A percentile compares a stretch with the other conserved stretches of the same genome.
Evolutionary conservation across 2,113 vertebrate genomes (phyloP).

Genomic region (Tinamus guttatus): DNA sequence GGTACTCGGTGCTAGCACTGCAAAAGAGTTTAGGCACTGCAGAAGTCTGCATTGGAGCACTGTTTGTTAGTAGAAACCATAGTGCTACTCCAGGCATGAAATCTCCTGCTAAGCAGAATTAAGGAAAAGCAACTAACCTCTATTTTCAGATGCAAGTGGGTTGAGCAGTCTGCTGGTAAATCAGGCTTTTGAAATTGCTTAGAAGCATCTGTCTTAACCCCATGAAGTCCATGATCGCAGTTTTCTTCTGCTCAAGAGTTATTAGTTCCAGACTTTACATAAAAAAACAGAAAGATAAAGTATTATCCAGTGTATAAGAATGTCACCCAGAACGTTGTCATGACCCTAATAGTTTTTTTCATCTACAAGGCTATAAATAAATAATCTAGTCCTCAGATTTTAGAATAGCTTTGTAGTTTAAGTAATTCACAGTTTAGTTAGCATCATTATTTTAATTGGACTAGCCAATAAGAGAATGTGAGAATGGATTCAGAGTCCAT

Average conservation of each 20-base stretch:
- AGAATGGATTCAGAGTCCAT: background rate
- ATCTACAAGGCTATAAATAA: background rate
- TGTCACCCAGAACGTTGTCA: accelerated
- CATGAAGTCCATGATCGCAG: background rate
- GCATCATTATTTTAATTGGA: background rate
- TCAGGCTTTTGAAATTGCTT: background rate
- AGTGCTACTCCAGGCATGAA: background rate
- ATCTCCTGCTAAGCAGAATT: background rate
- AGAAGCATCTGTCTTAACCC: background rate
- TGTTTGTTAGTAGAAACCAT: background rate
- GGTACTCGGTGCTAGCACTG: background rate
- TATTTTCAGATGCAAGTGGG: background rate
- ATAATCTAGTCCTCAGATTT: background rate
- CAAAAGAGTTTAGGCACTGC: background rate
- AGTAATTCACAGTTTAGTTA: background rate
- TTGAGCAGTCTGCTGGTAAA: background rate
- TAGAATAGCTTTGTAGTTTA: background rate
- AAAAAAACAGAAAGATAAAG: background rate
- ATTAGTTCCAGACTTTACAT: background rate
- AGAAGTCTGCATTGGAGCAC: background rate
- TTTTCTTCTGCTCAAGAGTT: background rate
- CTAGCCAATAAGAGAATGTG: background rate
- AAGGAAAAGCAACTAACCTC: background rate
- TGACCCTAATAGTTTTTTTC: background rate
- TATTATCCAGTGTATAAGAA: background rate